Evolutionary conservation across 1,140 invertebrate species (phyloP), one percentile per base, ranked within the genome.

Genomic region (Popillia japonica): DNA sequence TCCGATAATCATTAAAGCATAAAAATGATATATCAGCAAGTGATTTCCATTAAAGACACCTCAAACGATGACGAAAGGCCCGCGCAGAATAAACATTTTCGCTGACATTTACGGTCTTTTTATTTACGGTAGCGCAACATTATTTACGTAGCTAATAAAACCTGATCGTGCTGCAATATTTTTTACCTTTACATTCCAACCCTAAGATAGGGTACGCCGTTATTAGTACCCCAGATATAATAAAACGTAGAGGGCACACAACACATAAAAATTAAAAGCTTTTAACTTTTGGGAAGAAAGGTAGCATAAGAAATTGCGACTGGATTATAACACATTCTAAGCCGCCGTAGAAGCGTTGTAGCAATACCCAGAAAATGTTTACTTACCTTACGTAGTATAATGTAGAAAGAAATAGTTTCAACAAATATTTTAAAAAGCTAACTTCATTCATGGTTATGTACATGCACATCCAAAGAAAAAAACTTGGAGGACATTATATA

Each of bases 71-170:
- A 55, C 48, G 48, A 55, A 55, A 55, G 11, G 14, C 48, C n/a
- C 48, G 14, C 48, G 48, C 17, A 55, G 48, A 55, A 55, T 55
- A 55, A 55, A 55, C 48, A 55, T 55, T 55, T 55, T 55, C 48
- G 48, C 48, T 55, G 48, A 17, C 48, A 55, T 55, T 55, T 55
- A 55, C 14, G 48, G n/a, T n/a, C 48, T 17, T 55, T 55, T 55
- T 55, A 55, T 55, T 55, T 55, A 55, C 48, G 48, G 48, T n/a
- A 55, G 14, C n/a, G 48, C 48, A 55, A 17, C 17, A 55, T 55
- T 55, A 55, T 55, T 55, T 55, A 55, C 48, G 48, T 55, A 55
- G 11, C 48, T 55, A 55, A 55, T 55, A 55, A 55, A 55, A 55
- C n/a, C 14, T 17, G 48, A 55, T 55, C 48, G 48, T 55, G 48